These are phyloP conservation scores for Cremastinae sp. DNA, from an alignment of 2,888 invertebrate species.

Conservation along the genomic window DNA sequence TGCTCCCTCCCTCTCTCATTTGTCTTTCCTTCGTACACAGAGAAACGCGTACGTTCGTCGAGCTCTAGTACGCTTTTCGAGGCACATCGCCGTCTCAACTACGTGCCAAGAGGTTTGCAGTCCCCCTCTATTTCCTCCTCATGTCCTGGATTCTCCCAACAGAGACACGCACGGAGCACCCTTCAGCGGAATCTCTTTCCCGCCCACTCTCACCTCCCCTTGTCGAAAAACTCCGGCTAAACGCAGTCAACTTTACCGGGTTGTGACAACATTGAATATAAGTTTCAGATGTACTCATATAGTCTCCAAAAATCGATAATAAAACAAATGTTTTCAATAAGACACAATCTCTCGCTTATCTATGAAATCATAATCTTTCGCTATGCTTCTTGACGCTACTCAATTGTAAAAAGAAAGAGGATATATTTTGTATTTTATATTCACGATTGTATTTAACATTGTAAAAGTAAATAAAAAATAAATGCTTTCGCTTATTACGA, in stretches of 20 bases:
- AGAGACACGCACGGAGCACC: constrained; percentile 4
- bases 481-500: no score
- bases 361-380: no score
- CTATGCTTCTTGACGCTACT: no score
- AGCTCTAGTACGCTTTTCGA: constrained; percentile 14
- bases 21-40: not conserved
- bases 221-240: not conserved
- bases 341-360: no score
- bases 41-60: not conserved
- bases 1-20: not conserved
- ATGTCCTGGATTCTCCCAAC: not conserved
- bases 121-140: constrained; percentile 20
- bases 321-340: no score
- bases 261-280: not conserved
- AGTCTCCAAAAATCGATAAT: no score
- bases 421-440: no score
- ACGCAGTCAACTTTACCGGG: not conserved
- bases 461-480: no score
- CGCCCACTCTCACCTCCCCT: not conserved
- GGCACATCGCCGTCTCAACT: constrained; percentile 47
- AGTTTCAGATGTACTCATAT: not conserved
- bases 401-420: no score
- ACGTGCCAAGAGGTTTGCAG: constrained; percentile 39
- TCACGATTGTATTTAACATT: no score
- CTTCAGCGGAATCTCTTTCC: not conserved